A percentile compares a stretch with the other conserved stretches of the same genome.
phyloP scores from a whole-genome alignment of 23 tunicate species.

The Phallusia fumigata region DNA sequence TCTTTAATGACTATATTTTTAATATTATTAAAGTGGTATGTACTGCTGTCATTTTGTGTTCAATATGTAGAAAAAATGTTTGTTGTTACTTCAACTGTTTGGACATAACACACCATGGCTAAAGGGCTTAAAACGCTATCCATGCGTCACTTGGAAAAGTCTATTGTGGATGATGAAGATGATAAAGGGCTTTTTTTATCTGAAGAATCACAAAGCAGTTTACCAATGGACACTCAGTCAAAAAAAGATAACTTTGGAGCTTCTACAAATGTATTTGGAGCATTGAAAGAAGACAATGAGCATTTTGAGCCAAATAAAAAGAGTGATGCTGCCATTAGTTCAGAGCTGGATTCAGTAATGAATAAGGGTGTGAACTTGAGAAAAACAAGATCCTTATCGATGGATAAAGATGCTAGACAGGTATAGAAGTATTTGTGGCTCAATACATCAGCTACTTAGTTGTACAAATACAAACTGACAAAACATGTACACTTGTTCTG shows the following conservation, averaged over 20 bases:
- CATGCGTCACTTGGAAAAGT: not conserved
- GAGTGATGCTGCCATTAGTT: too few species aligned
- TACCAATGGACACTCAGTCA: not conserved
- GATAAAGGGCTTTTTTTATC: not conserved
- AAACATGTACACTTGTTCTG: too few species aligned
- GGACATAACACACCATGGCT: not conserved
- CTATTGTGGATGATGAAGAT: not conserved
- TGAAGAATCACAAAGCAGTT: not conserved
- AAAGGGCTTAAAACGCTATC: not conserved
- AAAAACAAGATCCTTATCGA: not conserved
- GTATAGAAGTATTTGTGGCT: not conserved
- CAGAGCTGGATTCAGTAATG: not conserved
- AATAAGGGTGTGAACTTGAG: not conserved
- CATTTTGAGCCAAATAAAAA: too few species aligned
- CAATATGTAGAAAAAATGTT: not conserved
- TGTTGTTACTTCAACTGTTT: too few species aligned
- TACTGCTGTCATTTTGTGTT: too few species aligned
- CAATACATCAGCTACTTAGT: too few species aligned
- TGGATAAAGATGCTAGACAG: not conserved
- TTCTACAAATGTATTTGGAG: not conserved
- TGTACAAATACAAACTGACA: too few species aligned
- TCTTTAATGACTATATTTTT: too few species aligned
- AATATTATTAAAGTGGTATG: too few species aligned
- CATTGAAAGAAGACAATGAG: not conserved
- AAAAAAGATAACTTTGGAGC: not conserved